Evolutionary conservation across 2,113 vertebrate genomes (phyloP).

Genomic region (Zosterops hypoxanthus): DNA sequence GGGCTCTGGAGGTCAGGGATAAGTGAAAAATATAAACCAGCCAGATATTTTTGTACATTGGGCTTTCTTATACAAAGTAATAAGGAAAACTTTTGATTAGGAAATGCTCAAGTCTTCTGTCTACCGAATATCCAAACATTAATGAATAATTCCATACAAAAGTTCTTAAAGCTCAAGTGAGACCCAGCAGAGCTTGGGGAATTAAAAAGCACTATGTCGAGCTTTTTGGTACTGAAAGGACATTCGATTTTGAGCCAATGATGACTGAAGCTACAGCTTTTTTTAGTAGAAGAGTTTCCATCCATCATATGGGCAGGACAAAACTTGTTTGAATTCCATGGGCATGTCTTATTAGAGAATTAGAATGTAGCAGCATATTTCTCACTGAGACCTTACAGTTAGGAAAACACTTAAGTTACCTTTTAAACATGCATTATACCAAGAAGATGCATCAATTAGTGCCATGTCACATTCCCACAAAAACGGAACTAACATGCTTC

Average conservation of each 20-base stretch:
- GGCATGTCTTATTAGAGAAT: not conserved
- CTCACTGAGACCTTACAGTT: not conserved
- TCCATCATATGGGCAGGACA: not conserved
- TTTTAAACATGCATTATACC: not conserved
- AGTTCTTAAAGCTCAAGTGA: not conserved
- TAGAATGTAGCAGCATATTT: not conserved
- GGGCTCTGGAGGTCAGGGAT: not conserved
- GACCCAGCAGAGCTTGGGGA: not conserved
- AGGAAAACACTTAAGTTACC: not conserved
- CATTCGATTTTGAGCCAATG: not conserved
- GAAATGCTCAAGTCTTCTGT: not conserved
- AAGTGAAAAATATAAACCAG: not conserved
- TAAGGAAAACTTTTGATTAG: not conserved
- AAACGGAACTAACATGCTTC: not conserved
- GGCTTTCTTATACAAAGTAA: not conserved
- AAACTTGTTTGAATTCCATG: constrained; percentile 22
- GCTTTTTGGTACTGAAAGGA: not conserved
- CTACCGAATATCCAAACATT: not conserved
- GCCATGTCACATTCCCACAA: not conserved
- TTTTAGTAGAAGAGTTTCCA: not conserved
- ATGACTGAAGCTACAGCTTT: not conserved
- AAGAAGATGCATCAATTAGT: not conserved
- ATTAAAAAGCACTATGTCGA: not conserved
- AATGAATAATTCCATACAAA: not conserved
- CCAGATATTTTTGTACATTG: not conserved